Conservation (phyloP, 2,888 invertebrate genomes). For the Troglohyphantes excavatus region DNA sequence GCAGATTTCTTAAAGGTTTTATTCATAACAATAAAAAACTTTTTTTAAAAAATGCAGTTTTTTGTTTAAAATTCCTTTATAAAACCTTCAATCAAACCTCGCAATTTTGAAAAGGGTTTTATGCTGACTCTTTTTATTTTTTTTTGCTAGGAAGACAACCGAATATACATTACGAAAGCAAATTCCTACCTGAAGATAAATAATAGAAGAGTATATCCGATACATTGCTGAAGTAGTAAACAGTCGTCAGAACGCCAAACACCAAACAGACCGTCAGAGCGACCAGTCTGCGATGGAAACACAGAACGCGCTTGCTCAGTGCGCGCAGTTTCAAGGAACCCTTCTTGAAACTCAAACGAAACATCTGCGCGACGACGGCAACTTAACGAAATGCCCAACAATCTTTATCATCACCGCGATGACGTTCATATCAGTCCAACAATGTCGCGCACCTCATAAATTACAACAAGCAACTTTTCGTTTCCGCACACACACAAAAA, state of each 20-base stretch:
- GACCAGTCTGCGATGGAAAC: background rate
- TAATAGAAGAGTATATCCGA: conserved; percentile 18
- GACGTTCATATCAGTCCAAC: background rate
- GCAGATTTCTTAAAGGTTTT: too few relatives aligned
- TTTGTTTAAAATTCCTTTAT: too few relatives aligned
- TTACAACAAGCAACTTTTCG: background rate
- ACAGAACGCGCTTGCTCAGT: background rate
- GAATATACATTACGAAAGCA: background rate
- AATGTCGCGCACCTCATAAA: too few relatives aligned
- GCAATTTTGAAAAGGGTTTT: too few relatives aligned
- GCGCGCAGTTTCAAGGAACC: background rate
- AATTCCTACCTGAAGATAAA: conserved; percentile 6
- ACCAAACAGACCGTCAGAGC: background rate
- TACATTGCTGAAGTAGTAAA: conserved; percentile 9
- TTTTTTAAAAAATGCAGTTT: too few relatives aligned
- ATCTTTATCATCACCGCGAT: background rate
- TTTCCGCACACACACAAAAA: background rate
- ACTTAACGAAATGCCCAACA: background rate
- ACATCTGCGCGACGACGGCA: background rate
- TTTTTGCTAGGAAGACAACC: too few relatives aligned
- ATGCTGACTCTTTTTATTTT: too few relatives aligned
- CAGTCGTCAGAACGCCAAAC: background rate
- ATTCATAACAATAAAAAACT: too few relatives aligned
- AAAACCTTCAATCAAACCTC: too few relatives aligned
- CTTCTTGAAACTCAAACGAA: background rate